A percentile compares a stretch with the other conserved stretches of the same genome.
Evolutionary conservation across 2,888 invertebrate species (phyloP).

Genomic region (Ashinkailepas kermadecensis): DNA sequence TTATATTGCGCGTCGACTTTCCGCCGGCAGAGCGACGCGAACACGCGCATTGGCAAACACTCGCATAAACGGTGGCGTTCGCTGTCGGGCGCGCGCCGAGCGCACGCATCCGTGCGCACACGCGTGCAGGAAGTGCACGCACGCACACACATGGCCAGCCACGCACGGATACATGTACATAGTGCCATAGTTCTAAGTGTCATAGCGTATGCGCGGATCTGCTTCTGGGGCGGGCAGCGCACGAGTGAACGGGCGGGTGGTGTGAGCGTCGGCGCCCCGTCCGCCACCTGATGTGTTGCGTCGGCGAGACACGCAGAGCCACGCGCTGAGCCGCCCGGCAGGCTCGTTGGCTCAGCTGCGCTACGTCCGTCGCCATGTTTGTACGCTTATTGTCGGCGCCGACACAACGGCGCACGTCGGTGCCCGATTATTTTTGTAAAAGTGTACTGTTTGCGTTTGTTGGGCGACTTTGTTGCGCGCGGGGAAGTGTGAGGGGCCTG

Average conservation of each 20-base stretch:
- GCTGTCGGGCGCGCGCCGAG: not conserved
- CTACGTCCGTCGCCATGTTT: no score
- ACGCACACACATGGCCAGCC: constrained; percentile 8
- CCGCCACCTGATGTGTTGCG: constrained; percentile 7
- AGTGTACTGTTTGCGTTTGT: not conserved
- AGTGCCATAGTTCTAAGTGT: constrained; percentile 8
- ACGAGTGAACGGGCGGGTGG: not conserved
- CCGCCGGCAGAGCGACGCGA: not conserved
- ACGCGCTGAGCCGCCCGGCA: constrained; percentile 76
- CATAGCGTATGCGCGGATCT: not conserved
- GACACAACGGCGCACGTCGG: not conserved
- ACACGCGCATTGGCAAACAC: no score
- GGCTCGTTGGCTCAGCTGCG: constrained; percentile 70
- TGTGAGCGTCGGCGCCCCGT: not conserved
- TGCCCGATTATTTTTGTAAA: constrained; percentile 12
- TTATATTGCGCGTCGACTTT: not conserved
- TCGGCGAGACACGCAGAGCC: constrained; percentile 70
- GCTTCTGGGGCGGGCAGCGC: not conserved
- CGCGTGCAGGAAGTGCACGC: constrained; percentile 21
- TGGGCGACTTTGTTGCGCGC: not conserved
- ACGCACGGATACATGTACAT: not conserved
- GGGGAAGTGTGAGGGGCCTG: no score
- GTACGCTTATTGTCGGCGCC: constrained; percentile 17
- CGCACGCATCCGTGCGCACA: constrained; percentile 20
- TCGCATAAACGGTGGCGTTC: no score